Conservation (phyloP, 1,140 invertebrate genomes). For the Saccostrea echinata region DNA sequence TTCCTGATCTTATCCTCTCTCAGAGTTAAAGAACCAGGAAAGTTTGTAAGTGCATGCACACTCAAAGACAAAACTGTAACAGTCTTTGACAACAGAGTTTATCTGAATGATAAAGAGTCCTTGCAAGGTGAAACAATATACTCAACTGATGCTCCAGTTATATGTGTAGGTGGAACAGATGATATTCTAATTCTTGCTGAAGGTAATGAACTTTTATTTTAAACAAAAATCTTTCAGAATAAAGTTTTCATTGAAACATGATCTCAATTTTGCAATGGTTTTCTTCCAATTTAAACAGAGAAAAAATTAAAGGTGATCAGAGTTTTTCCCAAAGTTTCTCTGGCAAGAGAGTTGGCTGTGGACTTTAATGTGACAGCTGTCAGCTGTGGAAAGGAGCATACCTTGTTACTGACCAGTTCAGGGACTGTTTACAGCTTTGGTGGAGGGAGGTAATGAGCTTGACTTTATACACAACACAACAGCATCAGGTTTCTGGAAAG, state of each 20-base stretch:
- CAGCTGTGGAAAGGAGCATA: slow-evolving; percentile 57
- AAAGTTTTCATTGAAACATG: too few relatives aligned
- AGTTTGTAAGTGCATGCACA: background rate
- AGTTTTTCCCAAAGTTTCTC: background rate
- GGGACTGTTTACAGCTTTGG: slow-evolving; percentile 50
- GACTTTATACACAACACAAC: too few relatives aligned
- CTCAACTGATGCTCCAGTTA: background rate
- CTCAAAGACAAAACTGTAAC: slow-evolving; percentile 10
- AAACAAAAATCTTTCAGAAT: too few relatives aligned
- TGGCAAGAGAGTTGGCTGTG: background rate
- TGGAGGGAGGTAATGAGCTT: slow-evolving; percentile 52
- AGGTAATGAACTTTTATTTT: background rate
- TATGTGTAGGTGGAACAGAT: background rate
- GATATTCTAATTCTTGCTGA: background rate
- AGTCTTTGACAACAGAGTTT: background rate
- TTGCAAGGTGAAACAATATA: background rate
- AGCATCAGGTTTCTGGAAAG: too few relatives aligned
- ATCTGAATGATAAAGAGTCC: background rate
- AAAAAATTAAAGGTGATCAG: background rate
- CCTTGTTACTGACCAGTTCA: slow-evolving; percentile 24
- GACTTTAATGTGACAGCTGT: background rate
- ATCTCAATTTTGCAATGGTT: too few relatives aligned
- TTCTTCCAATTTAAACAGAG: slow-evolving; percentile 3
- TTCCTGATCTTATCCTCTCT: background rate
- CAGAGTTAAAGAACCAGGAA: background rate